Base-by-base conservation (phyloP, 2,797 vertebrate species). In the Parotocinclus haroldoi region DNA sequence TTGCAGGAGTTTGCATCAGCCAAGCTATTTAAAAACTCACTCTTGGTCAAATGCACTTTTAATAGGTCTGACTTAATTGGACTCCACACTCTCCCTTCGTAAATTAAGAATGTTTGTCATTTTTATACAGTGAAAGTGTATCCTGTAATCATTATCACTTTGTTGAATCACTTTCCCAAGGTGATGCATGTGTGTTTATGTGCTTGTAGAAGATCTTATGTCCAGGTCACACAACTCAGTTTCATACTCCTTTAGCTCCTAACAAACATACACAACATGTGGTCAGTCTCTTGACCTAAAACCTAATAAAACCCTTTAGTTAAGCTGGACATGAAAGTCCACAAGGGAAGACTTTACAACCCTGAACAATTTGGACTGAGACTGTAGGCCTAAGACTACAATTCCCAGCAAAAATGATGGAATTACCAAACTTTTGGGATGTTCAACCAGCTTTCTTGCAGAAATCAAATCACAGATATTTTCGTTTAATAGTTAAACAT, bases 1-100 rank as follows among this genome's bases (percentile, higher is more conserved):
- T 72, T 78, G 66, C 76, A 60, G 53, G 17, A 68, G 66, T 75
- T 72, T 75, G 72, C 69, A 61, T 73, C 73, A 75, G 76, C 66
- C 59, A 36, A 11, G 58, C 69, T 78, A 78, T 75, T 75, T 75
- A 68, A 75, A 27, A 78, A 61, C 59, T 38, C 11, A 10, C 50
- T 58, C 16, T 18, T 44, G 46, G 44, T 16, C 57, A 39, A 14
- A 9, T 42, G 57, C 17, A 49, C 49, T n/a, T 66, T 61, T 60
- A 66, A 69, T 2, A 72, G 55, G 61, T 69, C 58, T 62, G 60
- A 57, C 58, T 58, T 65, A 72, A 61, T 53, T 66, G 44, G 11
- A 4, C 52, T 42, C 9, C 4, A 12, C 65, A 11, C 48, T 48
- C 51, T 53, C 48, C 42, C 51, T 53, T 42, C 8, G n/a, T 27